Conservation (phyloP, 2,888 invertebrate species). For the Cenopis cana region DNA sequence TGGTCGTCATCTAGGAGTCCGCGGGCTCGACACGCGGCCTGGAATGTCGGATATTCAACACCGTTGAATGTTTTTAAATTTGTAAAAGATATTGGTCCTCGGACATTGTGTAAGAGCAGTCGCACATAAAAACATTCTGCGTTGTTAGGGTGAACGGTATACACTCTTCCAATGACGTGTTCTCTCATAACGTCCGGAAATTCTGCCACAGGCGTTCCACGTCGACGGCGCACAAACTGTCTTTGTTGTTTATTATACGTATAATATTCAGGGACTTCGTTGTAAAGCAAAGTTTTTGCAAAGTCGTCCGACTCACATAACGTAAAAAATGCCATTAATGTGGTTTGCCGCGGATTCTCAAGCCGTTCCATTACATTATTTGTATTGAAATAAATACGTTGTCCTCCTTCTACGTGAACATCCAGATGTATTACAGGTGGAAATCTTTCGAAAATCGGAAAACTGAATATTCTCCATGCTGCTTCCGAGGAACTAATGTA, state of each 20-base stretch:
- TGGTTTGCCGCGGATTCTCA: conserved; percentile 38
- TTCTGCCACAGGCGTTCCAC: no score
- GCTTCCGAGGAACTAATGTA: neutral
- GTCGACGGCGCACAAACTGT: no score
- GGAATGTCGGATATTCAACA: conserved; percentile 15
- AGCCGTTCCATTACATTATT: neutral
- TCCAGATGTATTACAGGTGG: neutral
- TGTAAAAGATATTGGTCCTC: conserved; percentile 46
- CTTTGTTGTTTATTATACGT: no score
- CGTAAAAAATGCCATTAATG: conserved; percentile 39
- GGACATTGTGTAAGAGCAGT: conserved; percentile 45
- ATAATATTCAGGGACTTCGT: conserved; percentile 33
- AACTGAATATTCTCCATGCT: neutral
- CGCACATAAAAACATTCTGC: conserved; percentile 42
- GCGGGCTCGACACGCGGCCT: no score
- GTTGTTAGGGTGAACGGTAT: conserved; percentile 26
- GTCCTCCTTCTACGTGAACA: neutral
- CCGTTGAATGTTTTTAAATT: conserved; percentile 44
- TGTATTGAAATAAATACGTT: neutral
- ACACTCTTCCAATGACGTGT: conserved; percentile 12
- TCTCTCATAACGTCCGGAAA: neutral
- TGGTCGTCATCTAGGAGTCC: no score
- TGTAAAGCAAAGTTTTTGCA: conserved; percentile 42
- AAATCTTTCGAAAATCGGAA: neutral
- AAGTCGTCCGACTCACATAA: conserved; percentile 48